Evolutionary conservation across 2,888 invertebrate genomes (phyloP), one percentile per base, ranked within the genome.

Genomic region (Mythimna albipuncta): DNA sequence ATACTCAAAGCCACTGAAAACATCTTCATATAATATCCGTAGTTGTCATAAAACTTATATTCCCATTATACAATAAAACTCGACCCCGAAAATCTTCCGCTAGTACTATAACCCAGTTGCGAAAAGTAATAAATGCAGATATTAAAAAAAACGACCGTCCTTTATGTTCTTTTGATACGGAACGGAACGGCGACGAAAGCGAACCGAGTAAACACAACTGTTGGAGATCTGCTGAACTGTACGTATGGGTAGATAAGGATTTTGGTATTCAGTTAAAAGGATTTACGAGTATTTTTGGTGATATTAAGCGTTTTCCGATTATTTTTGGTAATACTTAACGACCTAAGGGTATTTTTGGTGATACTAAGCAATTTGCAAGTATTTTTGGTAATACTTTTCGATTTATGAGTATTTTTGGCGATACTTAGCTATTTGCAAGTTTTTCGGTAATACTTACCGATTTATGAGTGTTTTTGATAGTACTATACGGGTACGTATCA

Each of bases 81-180:
- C 11, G 35, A 44, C 64, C 38, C 67, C 65, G 11, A 65, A 77
- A 82, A 73, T 59, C 55, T 50, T 35, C n/a, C 63, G 57, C 47
- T 67, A 52, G 13, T 54, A 50, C 1, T 62, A 10, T 21, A 61
- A 62, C 64, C 65, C 59, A 16, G 64, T 69, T 71, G 21, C 35
- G 35, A 70, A 59, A 50, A 59, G 80, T 68, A 77, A 80, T 81
- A 81, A 74, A 76, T 54, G 75, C 57, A 72, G 58, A 64, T 83
- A 72, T 77, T 72, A 84, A 83, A 78, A 82, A 71, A 68, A 68
- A 81, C 84, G 74, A 72, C 59, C 55, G 62, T 47, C 62, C 41
- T 55, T 76, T 76, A 86, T 81, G 74, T 64, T 54, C 21, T 81
- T 81, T 76, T 79, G 64, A 75, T 84, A 68, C 61, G 47, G 47